Evolutionary conservation across 2,888 invertebrate species (phyloP).

Genomic region (Habroteleia sp.): DNA sequence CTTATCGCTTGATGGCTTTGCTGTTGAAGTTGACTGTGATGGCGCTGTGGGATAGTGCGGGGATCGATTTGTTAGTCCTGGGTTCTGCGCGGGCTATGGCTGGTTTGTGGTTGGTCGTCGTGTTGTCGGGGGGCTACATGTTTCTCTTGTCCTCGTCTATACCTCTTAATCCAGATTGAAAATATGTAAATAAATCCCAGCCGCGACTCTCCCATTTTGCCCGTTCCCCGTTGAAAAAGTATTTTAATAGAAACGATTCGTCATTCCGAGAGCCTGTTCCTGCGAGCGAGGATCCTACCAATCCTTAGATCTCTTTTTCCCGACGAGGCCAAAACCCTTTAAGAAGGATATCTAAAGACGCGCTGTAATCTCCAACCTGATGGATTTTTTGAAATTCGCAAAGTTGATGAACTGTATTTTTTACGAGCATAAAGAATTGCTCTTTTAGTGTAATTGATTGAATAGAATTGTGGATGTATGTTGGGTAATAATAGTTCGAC

Average conservation of each 20-base stretch:
- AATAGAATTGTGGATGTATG: neutral
- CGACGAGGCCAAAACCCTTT: conserved; percentile 57
- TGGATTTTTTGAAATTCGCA: conserved; percentile 55
- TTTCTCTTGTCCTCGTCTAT: conserved; percentile 71
- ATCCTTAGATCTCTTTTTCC: conserved; percentile 64
- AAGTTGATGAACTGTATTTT: conserved; percentile 54
- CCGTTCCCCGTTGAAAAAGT: conserved; percentile 80
- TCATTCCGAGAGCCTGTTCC: conserved; percentile 71
- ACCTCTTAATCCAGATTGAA: conserved; percentile 81
- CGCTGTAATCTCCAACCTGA: conserved; percentile 49
- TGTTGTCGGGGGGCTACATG: too few relatives aligned
- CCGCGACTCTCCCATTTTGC: conserved; percentile 73
- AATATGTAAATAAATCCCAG: conserved; percentile 81
- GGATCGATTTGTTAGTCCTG: too few relatives aligned
- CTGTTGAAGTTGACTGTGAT: too few relatives aligned
- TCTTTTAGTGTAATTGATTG: conserved; percentile 11
- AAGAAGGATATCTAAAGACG: conserved; percentile 50
- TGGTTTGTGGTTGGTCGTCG: too few relatives aligned
- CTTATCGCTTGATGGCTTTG: too few relatives aligned
- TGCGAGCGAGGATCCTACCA: conserved; percentile 64
- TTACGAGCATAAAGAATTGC: conserved; percentile 12
- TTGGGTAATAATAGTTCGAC: too few relatives aligned
- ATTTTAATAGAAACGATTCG: conserved; percentile 81
- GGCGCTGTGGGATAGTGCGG: too few relatives aligned
- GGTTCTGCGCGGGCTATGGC: too few relatives aligned